Evolutionary conservation across 2,888 invertebrate genomes (phyloP).

Genomic region (Phengaris arion): DNA sequence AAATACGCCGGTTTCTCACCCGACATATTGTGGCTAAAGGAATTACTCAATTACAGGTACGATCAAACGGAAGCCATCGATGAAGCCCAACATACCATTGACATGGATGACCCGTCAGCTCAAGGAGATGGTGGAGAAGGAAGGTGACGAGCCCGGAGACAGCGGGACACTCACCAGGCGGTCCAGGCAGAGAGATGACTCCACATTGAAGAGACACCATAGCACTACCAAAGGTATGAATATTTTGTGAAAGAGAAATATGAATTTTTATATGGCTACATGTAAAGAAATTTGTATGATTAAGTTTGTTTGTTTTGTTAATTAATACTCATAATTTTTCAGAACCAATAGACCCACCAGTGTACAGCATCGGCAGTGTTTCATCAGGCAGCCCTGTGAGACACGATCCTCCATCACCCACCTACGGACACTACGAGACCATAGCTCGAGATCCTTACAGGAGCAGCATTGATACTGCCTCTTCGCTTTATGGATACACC

Average conservation of each 20-base stretch:
- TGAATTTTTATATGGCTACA: too few species aligned
- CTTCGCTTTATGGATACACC: constrained; percentile 67
- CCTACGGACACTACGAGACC: constrained; percentile 62
- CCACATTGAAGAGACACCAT: constrained; percentile 66
- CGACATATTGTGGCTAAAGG: not conserved
- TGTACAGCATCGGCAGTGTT: constrained; percentile 49
- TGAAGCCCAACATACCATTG: constrained; percentile 93
- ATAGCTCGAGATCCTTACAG: constrained; percentile 57
- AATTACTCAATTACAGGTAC: constrained; percentile 77
- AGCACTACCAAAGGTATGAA: constrained; percentile 48
- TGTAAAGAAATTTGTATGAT: too few species aligned
- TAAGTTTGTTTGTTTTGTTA: too few species aligned
- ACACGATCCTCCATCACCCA: constrained; percentile 49
- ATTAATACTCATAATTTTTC: constrained; percentile 33
- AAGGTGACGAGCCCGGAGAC: constrained; percentile 61
- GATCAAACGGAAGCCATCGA: constrained; percentile 94
- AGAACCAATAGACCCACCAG: constrained; percentile 53
- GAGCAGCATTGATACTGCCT: constrained; percentile 55
- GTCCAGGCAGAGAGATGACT: constrained; percentile 61
- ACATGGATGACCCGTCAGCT: constrained; percentile 94
- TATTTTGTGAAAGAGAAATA: not conserved
- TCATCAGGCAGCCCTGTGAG: constrained; percentile 50
- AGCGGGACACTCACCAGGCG: constrained; percentile 77
- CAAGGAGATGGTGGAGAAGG: constrained; percentile 90
- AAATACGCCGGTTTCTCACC: not conserved